phyloP scores from a whole-genome alignment of 1,140 invertebrate species.

The Sinonovacula constricta region DNA sequence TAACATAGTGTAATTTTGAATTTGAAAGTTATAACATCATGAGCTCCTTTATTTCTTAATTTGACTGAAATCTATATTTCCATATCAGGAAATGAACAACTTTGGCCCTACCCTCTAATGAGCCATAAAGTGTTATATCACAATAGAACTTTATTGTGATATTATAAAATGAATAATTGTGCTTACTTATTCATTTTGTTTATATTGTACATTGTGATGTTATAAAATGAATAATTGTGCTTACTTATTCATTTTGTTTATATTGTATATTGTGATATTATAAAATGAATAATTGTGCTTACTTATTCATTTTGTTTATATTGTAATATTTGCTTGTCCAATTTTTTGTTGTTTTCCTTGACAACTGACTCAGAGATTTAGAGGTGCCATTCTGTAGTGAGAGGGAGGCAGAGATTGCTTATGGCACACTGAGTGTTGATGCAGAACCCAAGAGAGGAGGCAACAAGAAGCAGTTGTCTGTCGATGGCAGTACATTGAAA shows the following conservation, averaged over 20 bases:
- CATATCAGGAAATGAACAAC: no score
- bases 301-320: neutral
- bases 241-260: neutral
- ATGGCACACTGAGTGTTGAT: conserved; percentile 87
- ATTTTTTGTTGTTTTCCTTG: conserved; percentile 10
- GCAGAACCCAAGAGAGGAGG: conserved; percentile 85
- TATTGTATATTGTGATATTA: neutral
- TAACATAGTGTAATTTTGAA: no score
- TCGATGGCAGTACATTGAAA: conserved; percentile 82
- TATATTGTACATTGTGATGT: neutral
- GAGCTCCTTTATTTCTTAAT: no score
- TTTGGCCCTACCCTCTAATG: no score
- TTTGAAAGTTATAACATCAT: no score
- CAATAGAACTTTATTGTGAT: no score
- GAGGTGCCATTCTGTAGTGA: conserved; percentile 83
- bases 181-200: no score
- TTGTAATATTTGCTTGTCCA: neutral
- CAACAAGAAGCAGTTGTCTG: conserved; percentile 83
- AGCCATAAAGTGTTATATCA: no score
- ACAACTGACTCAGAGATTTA: conserved; percentile 71
- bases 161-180: no score
- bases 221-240: neutral
- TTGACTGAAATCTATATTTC: no score
- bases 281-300: neutral
- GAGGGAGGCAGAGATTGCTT: conserved; percentile 85